Conservation (phyloP, 1,140 invertebrate genomes). For the Aphelinus certus region DNA sequence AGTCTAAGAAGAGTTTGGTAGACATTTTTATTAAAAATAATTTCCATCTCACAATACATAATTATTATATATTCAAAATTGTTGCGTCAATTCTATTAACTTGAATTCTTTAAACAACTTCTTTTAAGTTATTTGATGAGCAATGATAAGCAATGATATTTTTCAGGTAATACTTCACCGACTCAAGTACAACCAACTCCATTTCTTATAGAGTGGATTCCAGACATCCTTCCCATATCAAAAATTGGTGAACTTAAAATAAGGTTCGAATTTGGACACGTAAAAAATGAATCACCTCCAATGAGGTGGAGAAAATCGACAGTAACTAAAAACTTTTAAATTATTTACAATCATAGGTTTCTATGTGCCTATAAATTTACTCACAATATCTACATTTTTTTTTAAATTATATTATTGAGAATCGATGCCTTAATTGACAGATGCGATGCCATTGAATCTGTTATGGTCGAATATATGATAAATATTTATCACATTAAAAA, state of each 20-base stretch:
- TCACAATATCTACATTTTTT: too few relatives aligned
- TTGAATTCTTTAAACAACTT: conserved; percentile 9
- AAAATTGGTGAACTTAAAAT: conserved; percentile 76
- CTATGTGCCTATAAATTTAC: neutral
- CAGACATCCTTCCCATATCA: conserved; percentile 76
- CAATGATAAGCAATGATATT: conserved; percentile 21
- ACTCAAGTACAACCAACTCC: conserved; percentile 74
- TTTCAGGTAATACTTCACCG: conserved; percentile 68
- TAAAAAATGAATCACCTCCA: conserved; percentile 52
- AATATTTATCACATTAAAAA: too few relatives aligned
- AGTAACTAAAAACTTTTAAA: conserved; percentile 50
- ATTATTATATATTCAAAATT: neutral
- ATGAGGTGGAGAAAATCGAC: conserved; percentile 52
- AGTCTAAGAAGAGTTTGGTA: too few relatives aligned
- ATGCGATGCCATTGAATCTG: too few relatives aligned
- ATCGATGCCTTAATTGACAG: too few relatives aligned
- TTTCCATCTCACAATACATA: neutral
- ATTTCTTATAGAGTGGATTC: conserved; percentile 82
- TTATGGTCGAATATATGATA: too few relatives aligned
- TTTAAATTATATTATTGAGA: too few relatives aligned
- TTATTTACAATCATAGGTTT: neutral
- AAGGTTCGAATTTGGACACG: conserved; percentile 74
- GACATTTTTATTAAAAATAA: too few relatives aligned
- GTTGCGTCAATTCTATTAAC: neutral
- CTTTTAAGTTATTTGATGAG: too few relatives aligned